Conservation (phyloP, 2,888 invertebrate genomes). For the Orchesella flavescens region DNA sequence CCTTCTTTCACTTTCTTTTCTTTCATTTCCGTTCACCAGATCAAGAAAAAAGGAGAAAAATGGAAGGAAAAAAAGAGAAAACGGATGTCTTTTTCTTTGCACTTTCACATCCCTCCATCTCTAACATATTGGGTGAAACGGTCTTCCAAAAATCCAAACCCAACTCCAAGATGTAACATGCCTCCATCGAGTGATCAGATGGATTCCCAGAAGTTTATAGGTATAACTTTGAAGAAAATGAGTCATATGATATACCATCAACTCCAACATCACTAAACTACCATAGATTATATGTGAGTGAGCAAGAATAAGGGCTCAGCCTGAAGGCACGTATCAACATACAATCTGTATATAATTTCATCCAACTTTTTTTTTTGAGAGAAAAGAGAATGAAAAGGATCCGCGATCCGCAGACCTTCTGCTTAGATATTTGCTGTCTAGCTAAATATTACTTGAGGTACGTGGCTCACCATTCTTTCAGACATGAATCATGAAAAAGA, state of each 20-base stretch:
- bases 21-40: slow-evolving; percentile 11
- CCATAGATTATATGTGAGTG: not conserved
- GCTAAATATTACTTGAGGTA: too few species aligned
- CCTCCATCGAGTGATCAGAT: too few species aligned
- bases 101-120: slow-evolving; percentile 9
- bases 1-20: not conserved
- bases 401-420: too few species aligned
- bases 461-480: not conserved
- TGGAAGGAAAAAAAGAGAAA: slow-evolving; percentile 5
- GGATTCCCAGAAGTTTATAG: not conserved
- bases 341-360: not conserved
- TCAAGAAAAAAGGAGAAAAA: not conserved
- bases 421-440: too few species aligned
- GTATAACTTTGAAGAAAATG: not conserved
- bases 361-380: not conserved
- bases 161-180: not conserved
- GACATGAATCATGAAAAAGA: slow-evolving; percentile 27
- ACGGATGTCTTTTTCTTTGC: slow-evolving; percentile 13
- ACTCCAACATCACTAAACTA: not conserved
- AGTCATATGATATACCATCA: not conserved
- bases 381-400: too few species aligned
- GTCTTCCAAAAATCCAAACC: not conserved
- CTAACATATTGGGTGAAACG: not conserved
- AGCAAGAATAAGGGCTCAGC: too few species aligned
- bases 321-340: too few species aligned